A percentile compares a stretch with the other conserved stretches of the same genome.
Conservation (phyloP, 1,140 invertebrate genomes). For the Atta cephalotes region DNA sequence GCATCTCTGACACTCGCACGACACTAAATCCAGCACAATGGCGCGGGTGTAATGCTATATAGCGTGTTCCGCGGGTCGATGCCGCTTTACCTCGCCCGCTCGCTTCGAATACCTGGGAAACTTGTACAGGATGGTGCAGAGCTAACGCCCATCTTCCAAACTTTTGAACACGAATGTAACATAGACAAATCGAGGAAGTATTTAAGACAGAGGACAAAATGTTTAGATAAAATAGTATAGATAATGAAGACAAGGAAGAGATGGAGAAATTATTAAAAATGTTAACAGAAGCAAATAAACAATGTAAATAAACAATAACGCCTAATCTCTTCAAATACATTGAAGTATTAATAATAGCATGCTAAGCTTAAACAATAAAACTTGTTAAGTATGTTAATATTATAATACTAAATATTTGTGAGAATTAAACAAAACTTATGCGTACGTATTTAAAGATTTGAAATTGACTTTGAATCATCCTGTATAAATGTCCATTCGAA, state of each 20-base stretch:
- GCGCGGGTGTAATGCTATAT: slow-evolving; percentile 59
- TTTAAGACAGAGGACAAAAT: neutral
- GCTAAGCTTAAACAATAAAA: no score
- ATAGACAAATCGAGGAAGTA: neutral
- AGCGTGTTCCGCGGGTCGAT: slow-evolving; percentile 56
- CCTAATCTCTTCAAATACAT: neutral
- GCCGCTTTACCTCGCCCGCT: slow-evolving; percentile 56
- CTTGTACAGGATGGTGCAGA: slow-evolving; percentile 32
- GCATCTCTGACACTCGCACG: slow-evolving; percentile 60
- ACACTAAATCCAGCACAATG: slow-evolving; percentile 64
- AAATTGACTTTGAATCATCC: neutral
- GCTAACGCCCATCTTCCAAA: slow-evolving; percentile 26
- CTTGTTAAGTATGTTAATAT: no score
- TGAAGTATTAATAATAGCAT: neutral
- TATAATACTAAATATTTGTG: neutral
- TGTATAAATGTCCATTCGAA: neutral
- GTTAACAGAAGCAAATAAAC: neutral
- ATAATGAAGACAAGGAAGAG: neutral
- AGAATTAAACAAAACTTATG: neutral
- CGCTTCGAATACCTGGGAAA: slow-evolving; percentile 48
- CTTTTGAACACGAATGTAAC: neutral
- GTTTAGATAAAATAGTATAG: neutral
- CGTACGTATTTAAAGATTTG: neutral
- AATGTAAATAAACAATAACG: neutral
- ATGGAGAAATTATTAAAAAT: neutral